Conservation (phyloP, 1,140 invertebrate species). For the Neoseiulus cucumeris region DNA sequence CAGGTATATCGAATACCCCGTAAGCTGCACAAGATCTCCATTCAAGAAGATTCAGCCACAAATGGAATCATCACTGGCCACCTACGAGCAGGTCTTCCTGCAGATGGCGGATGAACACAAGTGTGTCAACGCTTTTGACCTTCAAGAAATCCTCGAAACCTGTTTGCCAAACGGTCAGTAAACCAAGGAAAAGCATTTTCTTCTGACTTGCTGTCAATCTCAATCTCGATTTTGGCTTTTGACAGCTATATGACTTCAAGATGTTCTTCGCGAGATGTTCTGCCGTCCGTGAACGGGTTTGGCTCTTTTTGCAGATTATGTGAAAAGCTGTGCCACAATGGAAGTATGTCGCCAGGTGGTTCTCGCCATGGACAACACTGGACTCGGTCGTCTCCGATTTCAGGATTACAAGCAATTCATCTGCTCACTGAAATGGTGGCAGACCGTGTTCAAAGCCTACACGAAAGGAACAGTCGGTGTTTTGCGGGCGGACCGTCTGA, state of each 20-base stretch:
- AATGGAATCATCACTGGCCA: constrained; percentile 14
- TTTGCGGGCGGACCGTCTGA: constrained; percentile 57
- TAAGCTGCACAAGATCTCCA: background rate
- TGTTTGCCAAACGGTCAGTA: constrained; percentile 65
- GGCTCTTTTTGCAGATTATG: constrained; percentile 44
- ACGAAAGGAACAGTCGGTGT: constrained; percentile 77
- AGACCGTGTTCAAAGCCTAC: constrained; percentile 68
- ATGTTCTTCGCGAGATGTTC: background rate
- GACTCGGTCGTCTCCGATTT: constrained; percentile 57
- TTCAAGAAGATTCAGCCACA: constrained; percentile 11
- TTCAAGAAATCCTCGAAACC: constrained; percentile 71
- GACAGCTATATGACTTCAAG: background rate
- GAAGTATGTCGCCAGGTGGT: constrained; percentile 78
- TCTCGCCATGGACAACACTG: constrained; percentile 60
- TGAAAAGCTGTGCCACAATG: constrained; percentile 75
- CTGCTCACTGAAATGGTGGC: constrained; percentile 75
- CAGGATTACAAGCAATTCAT: constrained; percentile 75
- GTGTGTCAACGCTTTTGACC: constrained; percentile 72
- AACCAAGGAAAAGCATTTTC: background rate
- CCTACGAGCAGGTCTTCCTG: constrained; percentile 66
- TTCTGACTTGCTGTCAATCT: background rate
- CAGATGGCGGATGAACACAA: constrained; percentile 65
- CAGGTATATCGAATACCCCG: constrained; percentile 29
- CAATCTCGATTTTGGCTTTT: background rate
- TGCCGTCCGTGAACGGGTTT: constrained; percentile 7